Percentiles rank a stretch among this genome's conserved stretches.
phyloP scores from a whole-genome alignment of 2,888 invertebrate genomes.

The Hydrotaea diabolus region DNA sequence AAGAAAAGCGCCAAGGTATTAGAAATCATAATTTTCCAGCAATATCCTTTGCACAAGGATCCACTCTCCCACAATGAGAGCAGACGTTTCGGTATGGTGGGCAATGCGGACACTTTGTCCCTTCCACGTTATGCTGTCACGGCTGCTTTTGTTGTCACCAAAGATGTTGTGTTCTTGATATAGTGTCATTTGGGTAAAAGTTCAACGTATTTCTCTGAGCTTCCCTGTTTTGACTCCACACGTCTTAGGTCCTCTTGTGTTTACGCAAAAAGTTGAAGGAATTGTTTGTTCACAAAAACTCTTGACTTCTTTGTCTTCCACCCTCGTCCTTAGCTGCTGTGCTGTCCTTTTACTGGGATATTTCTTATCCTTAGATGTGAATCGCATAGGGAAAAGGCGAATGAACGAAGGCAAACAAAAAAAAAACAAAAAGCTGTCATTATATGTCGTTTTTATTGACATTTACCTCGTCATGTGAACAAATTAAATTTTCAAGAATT shows the following conservation, averaged over 20 bases:
- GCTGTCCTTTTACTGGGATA: neutral
- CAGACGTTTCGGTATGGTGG: too few relatives aligned
- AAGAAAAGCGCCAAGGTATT: neutral
- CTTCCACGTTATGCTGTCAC: neutral
- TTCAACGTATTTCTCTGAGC: slow-evolving; percentile 59
- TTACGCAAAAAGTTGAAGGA: neutral
- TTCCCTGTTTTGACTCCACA: neutral
- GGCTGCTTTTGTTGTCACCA: slow-evolving; percentile 38
- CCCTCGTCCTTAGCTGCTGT: neutral
- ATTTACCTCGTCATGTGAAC: slow-evolving; percentile 29
- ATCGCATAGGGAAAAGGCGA: neutral
- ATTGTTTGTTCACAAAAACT: neutral
- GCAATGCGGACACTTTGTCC: too few relatives aligned
- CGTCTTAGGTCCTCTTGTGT: neutral
- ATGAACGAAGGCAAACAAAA: neutral
- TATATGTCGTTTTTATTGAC: slow-evolving; percentile 39
- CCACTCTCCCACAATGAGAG: too few relatives aligned
- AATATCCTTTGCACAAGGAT: slow-evolving; percentile 36
- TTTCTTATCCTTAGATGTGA: neutral
- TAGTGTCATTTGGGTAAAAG: slow-evolving; percentile 63
- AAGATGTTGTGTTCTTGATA: slow-evolving; percentile 56
- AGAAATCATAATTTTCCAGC: slow-evolving; percentile 37
- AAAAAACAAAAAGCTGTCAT: too few relatives aligned
- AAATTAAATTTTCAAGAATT: slow-evolving; percentile 33
- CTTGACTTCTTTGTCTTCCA: neutral